A percentile compares a stretch with the other conserved stretches of the same genome.
These are phyloP conservation scores for Cepaea nemoralis DNA, from an alignment of 1,140 invertebrate genomes.

Conservation along the genomic window DNA sequence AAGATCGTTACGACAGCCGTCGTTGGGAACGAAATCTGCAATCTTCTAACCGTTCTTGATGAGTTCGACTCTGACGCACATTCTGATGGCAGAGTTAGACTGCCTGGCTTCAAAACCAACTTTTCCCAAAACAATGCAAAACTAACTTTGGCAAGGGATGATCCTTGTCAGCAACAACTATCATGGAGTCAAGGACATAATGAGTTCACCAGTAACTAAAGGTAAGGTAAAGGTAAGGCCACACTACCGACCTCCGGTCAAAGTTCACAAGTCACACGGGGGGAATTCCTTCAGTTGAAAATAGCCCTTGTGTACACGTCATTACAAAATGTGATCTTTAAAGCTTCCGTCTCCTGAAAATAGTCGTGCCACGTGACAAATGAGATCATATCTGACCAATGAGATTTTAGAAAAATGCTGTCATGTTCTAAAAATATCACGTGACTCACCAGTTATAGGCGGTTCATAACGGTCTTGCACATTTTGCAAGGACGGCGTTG, in stretches of 20 bases:
- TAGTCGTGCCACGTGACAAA: constrained; percentile 50
- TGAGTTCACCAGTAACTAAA: too few species aligned
- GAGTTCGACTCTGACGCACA: too few species aligned
- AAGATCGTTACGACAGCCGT: too few species aligned
- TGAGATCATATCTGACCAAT: constrained; percentile 74
- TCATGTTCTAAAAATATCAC: constrained; percentile 73
- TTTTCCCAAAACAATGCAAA: too few species aligned
- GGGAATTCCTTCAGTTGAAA: constrained; percentile 15
- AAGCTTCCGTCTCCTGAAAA: constrained; percentile 13
- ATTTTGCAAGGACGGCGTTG: constrained; percentile 10
- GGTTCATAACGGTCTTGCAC: neutral
- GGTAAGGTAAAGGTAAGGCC: too few species aligned
- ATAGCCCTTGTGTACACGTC: constrained; percentile 31
- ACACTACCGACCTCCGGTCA: neutral
- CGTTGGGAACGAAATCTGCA: too few species aligned
- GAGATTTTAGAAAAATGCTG: constrained; percentile 66
- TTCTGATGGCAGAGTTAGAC: too few species aligned
- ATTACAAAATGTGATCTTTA: constrained; percentile 4
- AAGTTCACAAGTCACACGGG: neutral
- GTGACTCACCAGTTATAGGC: constrained; percentile 65
- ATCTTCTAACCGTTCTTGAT: too few species aligned
- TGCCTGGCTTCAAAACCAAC: too few species aligned
- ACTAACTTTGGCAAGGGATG: too few species aligned
- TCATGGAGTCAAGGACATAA: too few species aligned
- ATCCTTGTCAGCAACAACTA: too few species aligned